Base-by-base conservation (phyloP, 1,140 invertebrate species). In the Aphidius gifuensis region DNA sequence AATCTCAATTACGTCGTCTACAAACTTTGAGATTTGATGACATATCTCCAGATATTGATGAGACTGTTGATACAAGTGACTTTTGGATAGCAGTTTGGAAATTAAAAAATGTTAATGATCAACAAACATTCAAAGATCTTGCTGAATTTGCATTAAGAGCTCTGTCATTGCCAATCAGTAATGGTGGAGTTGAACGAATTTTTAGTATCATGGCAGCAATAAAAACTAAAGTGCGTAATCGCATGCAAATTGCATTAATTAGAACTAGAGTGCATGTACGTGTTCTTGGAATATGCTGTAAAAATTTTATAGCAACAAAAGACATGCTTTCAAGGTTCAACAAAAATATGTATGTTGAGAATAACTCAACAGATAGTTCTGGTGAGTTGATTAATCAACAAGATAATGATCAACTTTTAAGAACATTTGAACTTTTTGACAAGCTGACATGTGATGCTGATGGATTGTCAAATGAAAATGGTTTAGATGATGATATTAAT, bases 161-260 rank as follows among this genome's bases (percentile, higher is more conserved):
- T 7, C 42, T 73, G 23, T 59, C 58, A 21, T 66, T 73, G 9
- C 68, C 66, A 5, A 63, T 66, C 0, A 71, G 69, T 42, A 72
- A 72, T 57, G 69, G 68, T 7, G 66, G 65, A 6, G 66, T 71
- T 6, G 69, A 72, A 58, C 61, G 68, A 51, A 60, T 59, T 0
- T 72, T 70, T 55, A 69, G 66, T 38, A 53, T 68, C 5, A 64
- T 72, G 65, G 69, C 69, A 32, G 49, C 59, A 1, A 60, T 69
- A 6, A 73, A 73, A 58, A 68, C 58, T 32, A 67, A 66, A 55
- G 38, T 50, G 5, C 48, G 67, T 6, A 73, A 69, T 46, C 60
- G 60, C 45, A 60, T 69, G 21, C 9, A 53, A 38, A 51, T n/a
- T n/a, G n/a, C n/a, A n/a, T n/a, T 23, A 23, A 2, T 72, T 3